Conservation (phyloP, 30 jellyfish, hydroid and myxozoan genomes). For the Catostylus mosaicus region DNA sequence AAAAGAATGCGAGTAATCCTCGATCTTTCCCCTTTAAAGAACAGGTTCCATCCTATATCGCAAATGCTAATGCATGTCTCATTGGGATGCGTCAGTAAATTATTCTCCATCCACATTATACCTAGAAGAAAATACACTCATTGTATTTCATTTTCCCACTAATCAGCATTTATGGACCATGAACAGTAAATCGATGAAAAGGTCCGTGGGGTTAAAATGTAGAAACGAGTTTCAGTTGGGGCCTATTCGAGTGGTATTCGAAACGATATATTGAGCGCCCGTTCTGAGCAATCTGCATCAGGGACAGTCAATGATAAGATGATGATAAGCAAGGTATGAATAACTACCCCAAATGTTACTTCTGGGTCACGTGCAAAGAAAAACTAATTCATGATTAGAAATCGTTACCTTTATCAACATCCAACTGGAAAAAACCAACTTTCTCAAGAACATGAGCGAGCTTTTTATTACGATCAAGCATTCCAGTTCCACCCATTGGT, state of each 20-base stretch:
- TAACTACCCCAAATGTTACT: too few species aligned
- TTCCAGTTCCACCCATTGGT: conserved; percentile 81
- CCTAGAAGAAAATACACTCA: conserved; percentile 38
- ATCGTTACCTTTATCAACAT: conserved; percentile 42
- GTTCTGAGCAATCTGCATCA: too few species aligned
- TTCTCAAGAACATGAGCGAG: conserved; percentile 40
- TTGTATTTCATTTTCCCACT: too few species aligned
- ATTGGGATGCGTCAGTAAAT: conserved; percentile 20
- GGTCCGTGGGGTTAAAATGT: too few species aligned
- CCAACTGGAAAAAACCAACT: conserved; percentile 44
- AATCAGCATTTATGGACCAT: too few species aligned
- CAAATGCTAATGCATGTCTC: conserved; percentile 36
- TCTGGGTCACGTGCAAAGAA: too few species aligned
- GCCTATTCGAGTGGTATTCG: too few species aligned
- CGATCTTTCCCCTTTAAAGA: neutral
- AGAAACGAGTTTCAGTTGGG: too few species aligned
- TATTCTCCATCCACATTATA: conserved; percentile 46
- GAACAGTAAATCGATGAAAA: too few species aligned
- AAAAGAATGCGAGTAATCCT: neutral
- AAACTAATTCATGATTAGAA: neutral
- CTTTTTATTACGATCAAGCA: conserved; percentile 28
- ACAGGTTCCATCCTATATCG: conserved; percentile 58
- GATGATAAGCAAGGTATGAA: neutral
- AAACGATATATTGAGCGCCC: too few species aligned
- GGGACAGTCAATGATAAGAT: neutral